Conservation (phyloP, 2,113 vertebrate species). For the Pelobates fuscus region DNA sequence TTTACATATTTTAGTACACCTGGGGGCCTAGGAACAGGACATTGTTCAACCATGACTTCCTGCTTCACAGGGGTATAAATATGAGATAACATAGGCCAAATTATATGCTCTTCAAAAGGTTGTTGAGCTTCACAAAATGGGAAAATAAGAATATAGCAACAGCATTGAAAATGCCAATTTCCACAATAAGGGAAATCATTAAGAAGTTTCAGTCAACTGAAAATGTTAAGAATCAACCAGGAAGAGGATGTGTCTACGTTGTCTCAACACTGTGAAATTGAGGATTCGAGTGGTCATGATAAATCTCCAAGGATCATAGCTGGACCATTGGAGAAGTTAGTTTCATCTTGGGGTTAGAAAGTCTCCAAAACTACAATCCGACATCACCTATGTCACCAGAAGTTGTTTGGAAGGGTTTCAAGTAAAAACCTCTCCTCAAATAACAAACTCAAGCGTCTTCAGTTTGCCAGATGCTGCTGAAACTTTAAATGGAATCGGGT, state of each 20-base stretch:
- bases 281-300: not conserved
- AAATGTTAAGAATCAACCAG: not conserved
- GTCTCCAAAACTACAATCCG: constrained; percentile 1
- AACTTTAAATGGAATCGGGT: not conserved
- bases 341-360: not conserved
- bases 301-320: not conserved
- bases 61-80: too few relatives aligned
- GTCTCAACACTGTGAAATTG: not conserved
- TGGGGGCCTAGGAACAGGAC: too few relatives aligned
- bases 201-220: too few relatives aligned
- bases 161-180: too few relatives aligned
- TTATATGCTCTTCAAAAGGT: too few relatives aligned
- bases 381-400: not conserved
- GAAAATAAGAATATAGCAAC: too few relatives aligned
- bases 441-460: too few relatives aligned
- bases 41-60: too few relatives aligned
- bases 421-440: not conserved
- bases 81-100: too few relatives aligned
- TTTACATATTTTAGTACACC: too few relatives aligned
- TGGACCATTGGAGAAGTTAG: not conserved
- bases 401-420: not conserved
- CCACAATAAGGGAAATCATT: too few relatives aligned
- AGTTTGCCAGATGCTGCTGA: not conserved
- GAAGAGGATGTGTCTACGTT: not conserved
- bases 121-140: too few relatives aligned